A percentile compares a stretch with the other conserved stretches of the same genome.
Evolutionary conservation across 2,888 invertebrate genomes (phyloP).

Genomic region (Diplolepis rosae): DNA sequence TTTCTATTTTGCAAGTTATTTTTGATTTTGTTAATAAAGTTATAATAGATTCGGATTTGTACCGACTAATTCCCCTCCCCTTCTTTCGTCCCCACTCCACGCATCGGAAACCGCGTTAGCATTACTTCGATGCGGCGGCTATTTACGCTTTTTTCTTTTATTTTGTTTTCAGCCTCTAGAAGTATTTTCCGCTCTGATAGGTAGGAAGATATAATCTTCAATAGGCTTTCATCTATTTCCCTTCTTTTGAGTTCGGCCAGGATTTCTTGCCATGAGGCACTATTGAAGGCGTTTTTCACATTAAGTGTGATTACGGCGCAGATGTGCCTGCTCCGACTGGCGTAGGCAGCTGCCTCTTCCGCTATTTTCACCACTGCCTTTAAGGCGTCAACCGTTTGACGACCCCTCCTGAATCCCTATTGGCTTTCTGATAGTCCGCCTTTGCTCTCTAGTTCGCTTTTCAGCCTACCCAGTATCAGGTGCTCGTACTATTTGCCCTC

Average conservation of each 20-base stretch:
- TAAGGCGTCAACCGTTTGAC: neutral
- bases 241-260: constrained; percentile 29
- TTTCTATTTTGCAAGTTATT: too few species aligned
- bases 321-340: neutral
- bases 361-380: neutral
- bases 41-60: too few species aligned
- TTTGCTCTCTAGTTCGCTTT: constrained; percentile 30
- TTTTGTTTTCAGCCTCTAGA: constrained; percentile 27
- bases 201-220: constrained; percentile 24
- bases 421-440: constrained; percentile 35
- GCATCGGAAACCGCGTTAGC: too few species aligned
- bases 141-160: neutral
- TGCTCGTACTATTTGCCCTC: too few species aligned
- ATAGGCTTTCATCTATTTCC: constrained; percentile 31
- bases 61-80: too few species aligned
- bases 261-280: constrained; percentile 40
- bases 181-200: constrained; percentile 27
- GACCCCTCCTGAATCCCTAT: neutral
- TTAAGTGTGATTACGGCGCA: constrained; percentile 43
- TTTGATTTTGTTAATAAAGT: too few species aligned
- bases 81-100: too few species aligned
- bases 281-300: constrained; percentile 48
- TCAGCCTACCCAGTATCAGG: constrained; percentile 31
- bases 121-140: too few species aligned
- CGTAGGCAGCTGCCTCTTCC: neutral